Percentiles rank a stretch among this genome's conserved stretches.
These are phyloP conservation scores for Neodon shergylaensis DNA, from an alignment of 2,113 vertebrate genomes.

Conservation along the genomic window DNA sequence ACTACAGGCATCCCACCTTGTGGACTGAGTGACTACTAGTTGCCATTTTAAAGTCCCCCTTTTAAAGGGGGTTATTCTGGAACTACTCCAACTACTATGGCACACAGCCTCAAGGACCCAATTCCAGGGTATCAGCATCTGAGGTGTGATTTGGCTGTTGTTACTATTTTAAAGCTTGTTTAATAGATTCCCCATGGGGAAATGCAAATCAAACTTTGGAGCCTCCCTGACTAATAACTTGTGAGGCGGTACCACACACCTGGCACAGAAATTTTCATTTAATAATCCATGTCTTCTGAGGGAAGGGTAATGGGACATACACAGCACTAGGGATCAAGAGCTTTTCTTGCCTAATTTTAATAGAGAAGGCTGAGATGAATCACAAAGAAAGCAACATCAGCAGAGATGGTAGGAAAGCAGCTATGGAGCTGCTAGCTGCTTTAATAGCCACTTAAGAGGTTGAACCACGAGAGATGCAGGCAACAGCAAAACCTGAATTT, in stretches of 20 bases:
- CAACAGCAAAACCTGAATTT: neutral
- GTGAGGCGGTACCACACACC: neutral
- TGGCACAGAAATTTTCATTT: neutral
- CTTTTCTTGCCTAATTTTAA: neutral
- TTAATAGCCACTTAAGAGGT: neutral
- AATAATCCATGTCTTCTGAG: neutral
- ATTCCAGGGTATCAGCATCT: neutral
- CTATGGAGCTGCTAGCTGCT: neutral
- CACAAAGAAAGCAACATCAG: neutral
- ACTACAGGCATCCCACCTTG: neutral
- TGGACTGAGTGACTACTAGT: neutral
- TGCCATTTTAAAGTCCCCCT: neutral
- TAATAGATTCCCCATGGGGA: neutral
- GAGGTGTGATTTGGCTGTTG: neutral
- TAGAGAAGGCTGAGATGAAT: neutral
- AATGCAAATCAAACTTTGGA: neutral
- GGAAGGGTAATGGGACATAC: neutral
- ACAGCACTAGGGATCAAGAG: neutral
- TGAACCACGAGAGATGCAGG: neutral
- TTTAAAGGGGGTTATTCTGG: neutral
- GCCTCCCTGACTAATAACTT: neutral
- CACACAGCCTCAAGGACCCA: neutral
- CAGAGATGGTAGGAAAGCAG: neutral
- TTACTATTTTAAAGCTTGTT: constrained; percentile 5
- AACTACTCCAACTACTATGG: neutral